Percentiles rank a stretch among this genome's conserved stretches.
These are phyloP conservation scores for Accipiter virgatus DNA, from an alignment of 2,113 vertebrate genomes.

Conservation along the genomic window DNA sequence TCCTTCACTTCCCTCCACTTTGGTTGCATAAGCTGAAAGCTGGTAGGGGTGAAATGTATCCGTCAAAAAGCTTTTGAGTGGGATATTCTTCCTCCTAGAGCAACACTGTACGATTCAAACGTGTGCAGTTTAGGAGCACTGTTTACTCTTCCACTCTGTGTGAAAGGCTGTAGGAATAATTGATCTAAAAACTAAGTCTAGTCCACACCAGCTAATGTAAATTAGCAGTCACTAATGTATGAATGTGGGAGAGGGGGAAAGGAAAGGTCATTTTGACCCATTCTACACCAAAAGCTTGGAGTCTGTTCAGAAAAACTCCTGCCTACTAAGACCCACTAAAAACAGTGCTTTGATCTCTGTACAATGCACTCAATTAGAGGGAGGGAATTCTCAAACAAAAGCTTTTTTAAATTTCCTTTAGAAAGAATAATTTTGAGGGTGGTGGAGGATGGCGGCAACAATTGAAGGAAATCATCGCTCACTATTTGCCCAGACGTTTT, in stretches of 20 bases:
- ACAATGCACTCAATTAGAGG: slow-evolving; percentile 51
- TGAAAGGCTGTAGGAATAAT: background rate
- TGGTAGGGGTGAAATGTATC: background rate
- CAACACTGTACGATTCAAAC: background rate
- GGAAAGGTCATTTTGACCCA: slow-evolving; percentile 56
- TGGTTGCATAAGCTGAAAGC: background rate
- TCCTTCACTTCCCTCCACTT: background rate
- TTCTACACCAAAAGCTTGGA: slow-evolving; percentile 53
- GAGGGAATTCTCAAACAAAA: slow-evolving; percentile 59
- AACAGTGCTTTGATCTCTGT: slow-evolving; percentile 53
- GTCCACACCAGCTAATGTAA: background rate
- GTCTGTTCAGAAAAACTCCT: slow-evolving; percentile 50
- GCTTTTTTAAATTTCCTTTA: slow-evolving; percentile 43
- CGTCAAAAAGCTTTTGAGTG: background rate
- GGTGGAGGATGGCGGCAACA: slow-evolving; percentile 37
- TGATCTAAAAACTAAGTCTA: background rate
- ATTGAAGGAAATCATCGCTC: slow-evolving; percentile 51
- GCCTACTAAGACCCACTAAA: slow-evolving; percentile 22
- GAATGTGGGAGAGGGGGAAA: background rate
- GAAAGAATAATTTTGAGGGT: slow-evolving; percentile 57
- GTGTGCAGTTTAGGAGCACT: background rate
- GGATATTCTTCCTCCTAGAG: background rate
- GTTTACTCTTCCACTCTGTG: background rate
- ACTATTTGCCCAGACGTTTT: slow-evolving; percentile 7
- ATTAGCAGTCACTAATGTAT: background rate